Conservation (phyloP, 2,797 vertebrate genomes). For the Crossoptilon crossoptilon region DNA sequence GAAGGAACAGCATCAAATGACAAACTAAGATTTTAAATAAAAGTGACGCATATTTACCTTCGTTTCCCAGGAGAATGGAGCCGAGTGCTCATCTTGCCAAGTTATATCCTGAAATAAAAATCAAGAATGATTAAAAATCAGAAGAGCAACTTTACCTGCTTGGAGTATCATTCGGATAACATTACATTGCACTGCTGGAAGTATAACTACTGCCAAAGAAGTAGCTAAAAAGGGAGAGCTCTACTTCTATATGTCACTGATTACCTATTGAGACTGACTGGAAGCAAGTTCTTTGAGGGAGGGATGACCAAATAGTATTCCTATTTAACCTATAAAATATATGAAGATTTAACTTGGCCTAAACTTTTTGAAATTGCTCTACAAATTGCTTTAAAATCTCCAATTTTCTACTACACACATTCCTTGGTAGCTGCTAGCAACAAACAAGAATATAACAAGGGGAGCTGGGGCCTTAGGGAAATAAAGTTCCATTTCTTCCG, state of each 20-base stretch:
- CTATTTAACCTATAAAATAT: background rate
- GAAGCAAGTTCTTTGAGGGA: background rate
- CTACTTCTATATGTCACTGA: background rate
- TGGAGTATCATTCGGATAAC: background rate
- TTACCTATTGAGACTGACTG: background rate
- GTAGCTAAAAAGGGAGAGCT: background rate
- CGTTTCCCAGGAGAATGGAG: conserved; percentile 98
- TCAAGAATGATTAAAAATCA: conserved; percentile 62
- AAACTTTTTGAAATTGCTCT: background rate
- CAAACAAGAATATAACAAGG: background rate
- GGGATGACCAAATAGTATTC: background rate
- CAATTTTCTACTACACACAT: background rate
- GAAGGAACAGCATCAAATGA: background rate
- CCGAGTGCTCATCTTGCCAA: conserved; percentile 98
- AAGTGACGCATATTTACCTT: conserved; percentile 84
- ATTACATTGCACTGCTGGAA: background rate
- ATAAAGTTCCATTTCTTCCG: background rate
- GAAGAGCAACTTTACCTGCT: background rate
- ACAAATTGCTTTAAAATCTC: background rate
- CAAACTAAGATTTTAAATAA: conserved; percentile 2
- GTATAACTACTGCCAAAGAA: background rate
- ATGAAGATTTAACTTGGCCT: background rate
- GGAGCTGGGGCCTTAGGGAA: background rate
- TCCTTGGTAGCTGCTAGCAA: background rate
- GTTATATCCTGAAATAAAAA: conserved; percentile 91